Base-by-base conservation (phyloP, 2,113 vertebrate species). In the Chloropsis hardwickii region DNA sequence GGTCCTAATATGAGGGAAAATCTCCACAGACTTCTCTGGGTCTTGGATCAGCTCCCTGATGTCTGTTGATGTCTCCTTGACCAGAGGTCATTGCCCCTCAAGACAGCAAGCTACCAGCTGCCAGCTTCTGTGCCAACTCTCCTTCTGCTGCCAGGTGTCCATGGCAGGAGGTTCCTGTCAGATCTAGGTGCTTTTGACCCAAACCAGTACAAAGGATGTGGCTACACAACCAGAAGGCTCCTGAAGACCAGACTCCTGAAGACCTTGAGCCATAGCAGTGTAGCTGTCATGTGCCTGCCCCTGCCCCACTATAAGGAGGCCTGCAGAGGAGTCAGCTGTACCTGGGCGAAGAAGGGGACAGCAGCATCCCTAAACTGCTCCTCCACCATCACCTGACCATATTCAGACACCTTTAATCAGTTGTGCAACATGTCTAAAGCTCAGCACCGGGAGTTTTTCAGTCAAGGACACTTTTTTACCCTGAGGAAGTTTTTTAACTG, bases 281-380 rank as follows among this genome's bases (percentile, higher is more conserved):
- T 2, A 23, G 31, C 40, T 71, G 19, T 14, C 1, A 0, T 40
- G 25, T 51, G n/a, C 9, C 4, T 42, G 16, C 9, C 56, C 69
- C 58, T 33, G 12, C 53, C 3, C 17, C 27, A 7, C 11, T 20
- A 9, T 13, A 44, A 33, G 18, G 21, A 21, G 40, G 47, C 27
- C 40, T 53, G 19, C 19, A 20, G 50, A 73, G 50, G 27, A 56
- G 28, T 28, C 62, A 61, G 35, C 12, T 28, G 11, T 17, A 53
- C 19, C 66, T 51, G 31, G n/a, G n/a, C 45, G 40, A 66, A 74
- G 64, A 18, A 47, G 31, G 14, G 42, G 50, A 48, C 19, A 76
- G 24, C 33, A 80, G 37, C 72, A 50, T 35, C 54, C 47, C 47
- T 33, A 23, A 70, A 33, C 54, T 65, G 22, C 29, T 57, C 45